Conservation (phyloP, 2,797 vertebrate species). For the Thunnus albacares region DNA sequence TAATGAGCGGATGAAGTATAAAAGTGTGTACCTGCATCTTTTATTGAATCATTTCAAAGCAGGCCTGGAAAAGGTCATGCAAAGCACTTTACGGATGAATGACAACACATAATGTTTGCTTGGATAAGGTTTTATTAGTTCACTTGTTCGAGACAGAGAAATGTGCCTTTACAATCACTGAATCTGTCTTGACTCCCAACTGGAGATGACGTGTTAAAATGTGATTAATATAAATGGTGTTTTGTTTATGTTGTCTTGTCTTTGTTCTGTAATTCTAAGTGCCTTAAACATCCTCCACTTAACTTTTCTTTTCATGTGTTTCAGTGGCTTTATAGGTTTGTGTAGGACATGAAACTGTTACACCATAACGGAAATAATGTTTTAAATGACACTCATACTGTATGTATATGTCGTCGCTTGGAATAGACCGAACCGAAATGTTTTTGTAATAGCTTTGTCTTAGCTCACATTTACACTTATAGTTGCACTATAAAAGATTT, state of each 20-base stretch:
- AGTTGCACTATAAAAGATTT: constrained; percentile 64
- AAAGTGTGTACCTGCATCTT: neutral
- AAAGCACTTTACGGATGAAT: constrained; percentile 83
- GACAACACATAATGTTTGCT: constrained; percentile 45
- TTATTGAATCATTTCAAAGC: constrained; percentile 38
- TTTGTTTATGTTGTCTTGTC: constrained; percentile 16
- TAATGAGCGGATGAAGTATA: neutral
- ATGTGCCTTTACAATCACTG: constrained; percentile 73
- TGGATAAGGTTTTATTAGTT: constrained; percentile 37
- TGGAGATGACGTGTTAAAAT: constrained; percentile 21
- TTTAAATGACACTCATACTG: constrained; percentile 48
- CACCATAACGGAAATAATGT: constrained; percentile 47
- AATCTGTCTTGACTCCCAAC: constrained; percentile 34
- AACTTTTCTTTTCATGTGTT: constrained; percentile 38
- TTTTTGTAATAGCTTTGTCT: constrained; percentile 56
- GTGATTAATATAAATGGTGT: constrained; percentile 20
- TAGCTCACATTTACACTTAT: constrained; percentile 47
- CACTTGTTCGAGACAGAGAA: constrained; percentile 52
- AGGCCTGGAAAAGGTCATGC: constrained; percentile 41
- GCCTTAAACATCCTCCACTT: constrained; percentile 68
- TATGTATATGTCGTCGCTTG: constrained; percentile 42
- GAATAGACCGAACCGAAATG: constrained; percentile 27
- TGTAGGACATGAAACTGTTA: constrained; percentile 34
- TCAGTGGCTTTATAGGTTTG: constrained; percentile 65
- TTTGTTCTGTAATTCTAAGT: constrained; percentile 63